Percentiles rank a stretch among this genome's conserved stretches.
These are phyloP conservation scores for Enchytraeus crypticus DNA, from an alignment of 2,888 invertebrate species.

Conservation along the genomic window DNA sequence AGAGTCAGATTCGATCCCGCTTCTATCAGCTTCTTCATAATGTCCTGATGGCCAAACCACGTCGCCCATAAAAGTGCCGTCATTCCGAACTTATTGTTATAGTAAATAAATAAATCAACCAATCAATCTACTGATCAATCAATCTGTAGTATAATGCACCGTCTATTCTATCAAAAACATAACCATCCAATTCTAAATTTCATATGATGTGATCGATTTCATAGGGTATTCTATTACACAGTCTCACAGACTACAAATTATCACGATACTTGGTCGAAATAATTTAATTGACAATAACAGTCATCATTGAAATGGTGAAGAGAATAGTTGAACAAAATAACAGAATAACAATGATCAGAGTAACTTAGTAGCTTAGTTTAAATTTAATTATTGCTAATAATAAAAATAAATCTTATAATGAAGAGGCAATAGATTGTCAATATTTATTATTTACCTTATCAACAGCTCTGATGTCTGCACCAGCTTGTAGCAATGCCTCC, in stretches of 20 bases:
- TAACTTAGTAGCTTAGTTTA: not conserved
- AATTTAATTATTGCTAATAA: not conserved
- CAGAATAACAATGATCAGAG: not conserved
- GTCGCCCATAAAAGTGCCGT: conserved; percentile 45
- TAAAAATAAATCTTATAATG: not conserved
- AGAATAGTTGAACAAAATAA: not conserved
- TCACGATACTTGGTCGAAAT: too few relatives aligned
- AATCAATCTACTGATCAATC: too few relatives aligned
- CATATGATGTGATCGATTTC: too few relatives aligned
- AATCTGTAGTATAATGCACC: too few relatives aligned
- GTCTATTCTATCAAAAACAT: too few relatives aligned
- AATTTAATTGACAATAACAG: too few relatives aligned
- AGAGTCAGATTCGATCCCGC: conserved; percentile 44
- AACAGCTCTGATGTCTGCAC: conserved; percentile 45
- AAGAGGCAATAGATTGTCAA: not conserved
- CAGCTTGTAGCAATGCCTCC: conserved; percentile 41
- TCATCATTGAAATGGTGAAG: not conserved
- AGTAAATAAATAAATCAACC: not conserved
- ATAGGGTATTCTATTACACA: too few relatives aligned
- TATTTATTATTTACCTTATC: conserved; percentile 39
- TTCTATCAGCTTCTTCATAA: conserved; percentile 42
- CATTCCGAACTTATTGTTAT: conserved; percentile 47
- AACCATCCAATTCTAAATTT: too few relatives aligned
- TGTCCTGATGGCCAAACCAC: conserved; percentile 47
- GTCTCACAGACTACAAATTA: too few relatives aligned